Base-by-base conservation (phyloP, 1,140 invertebrate genomes). In the Sarcophaga bullata region DNA sequence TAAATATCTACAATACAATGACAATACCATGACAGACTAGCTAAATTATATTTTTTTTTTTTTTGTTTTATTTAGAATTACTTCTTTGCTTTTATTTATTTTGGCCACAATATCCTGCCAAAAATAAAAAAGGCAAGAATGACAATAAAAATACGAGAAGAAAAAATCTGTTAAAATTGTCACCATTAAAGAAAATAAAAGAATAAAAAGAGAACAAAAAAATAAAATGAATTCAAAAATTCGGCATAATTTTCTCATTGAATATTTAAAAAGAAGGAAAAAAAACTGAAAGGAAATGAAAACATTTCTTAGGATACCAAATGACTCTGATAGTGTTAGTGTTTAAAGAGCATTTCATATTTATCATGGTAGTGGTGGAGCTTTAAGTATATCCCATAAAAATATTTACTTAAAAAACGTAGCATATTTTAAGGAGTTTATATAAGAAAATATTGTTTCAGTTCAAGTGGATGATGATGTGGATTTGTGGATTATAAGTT, bases 141-240 rank as follows among this genome's bases (percentile, higher is more conserved):
- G 46, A 47, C 7, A 73, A 37, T 7, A 58, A 58, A n/a, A 73
- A 37, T 4, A 48, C 1, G 11, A 75, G 49, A 76, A 75, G 49
- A 76, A 17, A 78, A 78, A 78, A 78, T 78, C 48, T 78, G 48
- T 76, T 76, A 49, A 49, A 76, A 76, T 48, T 76, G 73, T 78
- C 48, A 50, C 48, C 49, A 78, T 78, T 50, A 47, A 37, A 37
- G 25, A 4, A 37, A 37, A 37, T 37, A 37, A 37, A 37, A 37
- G 25, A 1, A 46, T 25, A 73, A 73, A n/a, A 48, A 9, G 13
- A 58, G 54, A 58, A 58, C 7, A 58, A 15, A 58, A 13, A 37
- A 37, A 37, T 1, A 37, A 37, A 2, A 37, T n/a, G 13, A 58
- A 58, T 15, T 58, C 10, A 19, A 8, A 19, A 25, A 68, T 19